A percentile compares a stretch with the other conserved stretches of the same genome.
Evolutionary conservation across 1,140 invertebrate genomes (phyloP).

Genomic region (Eriocheir sinensis): DNA sequence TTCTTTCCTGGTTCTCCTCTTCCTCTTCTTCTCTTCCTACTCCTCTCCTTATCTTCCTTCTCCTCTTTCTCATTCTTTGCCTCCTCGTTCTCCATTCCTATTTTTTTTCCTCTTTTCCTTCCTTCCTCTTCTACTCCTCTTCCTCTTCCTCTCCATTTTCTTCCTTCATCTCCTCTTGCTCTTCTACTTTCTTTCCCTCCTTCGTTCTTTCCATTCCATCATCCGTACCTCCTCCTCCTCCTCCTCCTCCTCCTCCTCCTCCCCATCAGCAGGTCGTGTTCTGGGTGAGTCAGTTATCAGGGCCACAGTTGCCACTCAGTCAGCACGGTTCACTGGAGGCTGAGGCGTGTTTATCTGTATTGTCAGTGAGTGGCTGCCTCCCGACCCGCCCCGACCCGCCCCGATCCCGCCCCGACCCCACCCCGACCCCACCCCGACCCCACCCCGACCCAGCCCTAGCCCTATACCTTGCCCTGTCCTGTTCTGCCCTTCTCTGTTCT

Average conservation of each 20-base stretch:
- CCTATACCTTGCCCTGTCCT: too few species aligned
- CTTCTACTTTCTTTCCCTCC: neutral
- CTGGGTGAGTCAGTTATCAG: neutral
- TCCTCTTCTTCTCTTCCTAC: neutral
- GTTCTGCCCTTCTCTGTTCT: too few species aligned
- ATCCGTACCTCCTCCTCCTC: neutral
- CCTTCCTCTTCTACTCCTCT: too few species aligned
- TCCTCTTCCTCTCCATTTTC: neutral
- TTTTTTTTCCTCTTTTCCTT: too few species aligned
- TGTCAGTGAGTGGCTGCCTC: neutral
- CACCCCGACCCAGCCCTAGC: too few species aligned
- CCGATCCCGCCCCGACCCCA: too few species aligned
- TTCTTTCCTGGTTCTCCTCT: neutral
- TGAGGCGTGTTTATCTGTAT: constrained; percentile 15
- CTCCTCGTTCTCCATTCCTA: neutral
- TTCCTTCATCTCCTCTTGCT: neutral
- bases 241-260: neutral
- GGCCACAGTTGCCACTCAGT: constrained; percentile 19
- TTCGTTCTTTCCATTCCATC: neutral
- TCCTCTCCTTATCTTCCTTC: neutral
- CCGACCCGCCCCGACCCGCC: too few species aligned
- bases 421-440: too few species aligned
- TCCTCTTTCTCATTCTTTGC: neutral
- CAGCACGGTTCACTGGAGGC: neutral
- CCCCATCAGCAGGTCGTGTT: neutral